A percentile compares a stretch with the other conserved stretches of the same genome.
These are phyloP conservation scores for Helogale parvula DNA, from an alignment of 2,113 vertebrate species.

Conservation along the genomic window DNA sequence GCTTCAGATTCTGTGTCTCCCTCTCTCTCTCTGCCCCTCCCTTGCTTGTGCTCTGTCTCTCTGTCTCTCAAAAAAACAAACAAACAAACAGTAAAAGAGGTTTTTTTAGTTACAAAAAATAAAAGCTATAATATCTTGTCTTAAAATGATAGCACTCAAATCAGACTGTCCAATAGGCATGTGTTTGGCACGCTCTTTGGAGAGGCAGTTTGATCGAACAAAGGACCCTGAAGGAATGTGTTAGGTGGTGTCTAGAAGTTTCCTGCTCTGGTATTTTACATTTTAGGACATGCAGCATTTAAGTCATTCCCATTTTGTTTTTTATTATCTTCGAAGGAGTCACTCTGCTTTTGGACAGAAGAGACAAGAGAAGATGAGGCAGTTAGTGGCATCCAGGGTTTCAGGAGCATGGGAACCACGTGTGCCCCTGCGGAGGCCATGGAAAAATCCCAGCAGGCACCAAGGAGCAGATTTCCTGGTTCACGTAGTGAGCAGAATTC, in stretches of 20 bases:
- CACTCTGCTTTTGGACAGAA: neutral
- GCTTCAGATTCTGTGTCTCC: too few relatives aligned
- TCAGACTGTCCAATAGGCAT: neutral
- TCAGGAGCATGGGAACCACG: too few relatives aligned
- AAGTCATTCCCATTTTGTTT: neutral
- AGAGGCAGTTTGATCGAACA: neutral
- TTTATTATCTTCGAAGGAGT: neutral
- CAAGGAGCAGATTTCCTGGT: neutral
- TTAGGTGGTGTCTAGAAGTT: neutral
- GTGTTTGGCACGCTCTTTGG: neutral
- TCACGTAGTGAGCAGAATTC: neutral
- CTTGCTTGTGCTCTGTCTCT: too few relatives aligned
- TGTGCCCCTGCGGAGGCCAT: rapidly evolving
- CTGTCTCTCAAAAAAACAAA: too few relatives aligned
- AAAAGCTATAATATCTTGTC: neutral
- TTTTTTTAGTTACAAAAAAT: neutral
- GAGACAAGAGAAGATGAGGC: neutral
- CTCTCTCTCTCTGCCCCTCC: too few relatives aligned
- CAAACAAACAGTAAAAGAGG: too few relatives aligned
- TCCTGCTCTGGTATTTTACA: neutral
- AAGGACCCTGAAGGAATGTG: neutral
- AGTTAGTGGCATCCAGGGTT: neutral
- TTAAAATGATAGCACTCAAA: neutral
- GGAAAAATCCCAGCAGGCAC: neutral
- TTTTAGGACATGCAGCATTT: neutral